Conservation (phyloP, 92 coral and sea anemone species). For the Epizoanthus rinbou region DNA sequence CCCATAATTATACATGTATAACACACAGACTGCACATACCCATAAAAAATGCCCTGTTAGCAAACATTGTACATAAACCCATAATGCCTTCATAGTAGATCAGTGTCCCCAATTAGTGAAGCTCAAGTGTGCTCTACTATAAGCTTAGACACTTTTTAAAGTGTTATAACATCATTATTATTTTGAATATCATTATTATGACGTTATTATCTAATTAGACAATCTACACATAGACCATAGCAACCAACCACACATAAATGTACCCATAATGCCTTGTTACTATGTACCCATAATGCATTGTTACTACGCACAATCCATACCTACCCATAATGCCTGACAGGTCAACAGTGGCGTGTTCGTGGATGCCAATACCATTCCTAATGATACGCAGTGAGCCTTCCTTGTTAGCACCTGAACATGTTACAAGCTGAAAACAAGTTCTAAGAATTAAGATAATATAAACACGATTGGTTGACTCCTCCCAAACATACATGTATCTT, state of each 20-base stretch:
- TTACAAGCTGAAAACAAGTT: conserved; percentile 71
- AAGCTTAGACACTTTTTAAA: too few species aligned
- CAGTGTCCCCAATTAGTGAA: too few species aligned
- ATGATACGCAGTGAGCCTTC: conserved; percentile 96
- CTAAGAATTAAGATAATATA: neutral
- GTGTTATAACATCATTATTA: too few species aligned
- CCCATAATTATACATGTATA: too few species aligned
- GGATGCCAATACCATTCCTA: conserved; percentile 97
- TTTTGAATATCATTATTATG: too few species aligned
- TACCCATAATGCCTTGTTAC: neutral
- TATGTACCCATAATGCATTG: neutral
- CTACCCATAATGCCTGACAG: conserved; percentile 97
- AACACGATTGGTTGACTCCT: neutral
- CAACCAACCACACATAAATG: neutral
- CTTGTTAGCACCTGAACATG: conserved; percentile 95
- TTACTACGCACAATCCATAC: neutral
- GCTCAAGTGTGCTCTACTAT: too few species aligned
- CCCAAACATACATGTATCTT: neutral
- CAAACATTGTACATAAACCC: too few species aligned
- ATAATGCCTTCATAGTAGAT: too few species aligned
- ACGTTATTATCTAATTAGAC: too few species aligned
- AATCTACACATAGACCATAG: too few species aligned
- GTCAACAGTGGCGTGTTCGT: conserved; percentile 96
- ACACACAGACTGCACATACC: too few species aligned
- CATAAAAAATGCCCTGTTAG: too few species aligned